phyloP scores from a whole-genome alignment of 2,888 invertebrate species.

The Germaria angustata region DNA sequence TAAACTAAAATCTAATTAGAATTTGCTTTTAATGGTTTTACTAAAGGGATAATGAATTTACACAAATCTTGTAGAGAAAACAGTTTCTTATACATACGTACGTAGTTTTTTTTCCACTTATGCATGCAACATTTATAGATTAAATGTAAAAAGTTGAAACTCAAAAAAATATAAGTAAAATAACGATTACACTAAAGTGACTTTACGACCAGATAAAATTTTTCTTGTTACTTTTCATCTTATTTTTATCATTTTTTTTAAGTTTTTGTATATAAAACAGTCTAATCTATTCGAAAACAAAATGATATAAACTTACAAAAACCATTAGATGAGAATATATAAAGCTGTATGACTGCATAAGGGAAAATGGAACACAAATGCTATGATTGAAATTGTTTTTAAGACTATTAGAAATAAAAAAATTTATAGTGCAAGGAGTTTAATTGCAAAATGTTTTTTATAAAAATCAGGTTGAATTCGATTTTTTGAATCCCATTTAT shows the following conservation, averaged over 20 bases:
- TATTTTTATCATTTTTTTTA: background rate
- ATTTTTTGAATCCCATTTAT: no score
- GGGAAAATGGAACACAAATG: no score
- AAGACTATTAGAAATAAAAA: no score
- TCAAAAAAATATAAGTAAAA: conserved; percentile 8
- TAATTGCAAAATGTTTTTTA: no score
- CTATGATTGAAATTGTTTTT: no score
- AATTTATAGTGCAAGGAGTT: no score
- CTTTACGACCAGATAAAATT: conserved; percentile 52
- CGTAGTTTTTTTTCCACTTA: background rate
- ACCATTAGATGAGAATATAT: no score
- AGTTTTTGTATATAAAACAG: background rate
- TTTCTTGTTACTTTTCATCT: conserved; percentile 26
- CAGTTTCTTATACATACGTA: background rate
- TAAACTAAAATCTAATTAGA: conserved; percentile 53
- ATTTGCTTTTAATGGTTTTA: conserved; percentile 50
- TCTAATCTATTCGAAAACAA: conserved; percentile 28
- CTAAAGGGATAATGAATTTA: conserved; percentile 61
- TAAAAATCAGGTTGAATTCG: no score
- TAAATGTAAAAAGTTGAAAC: conserved; percentile 10
- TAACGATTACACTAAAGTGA: conserved; percentile 34
- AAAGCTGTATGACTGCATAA: no score
- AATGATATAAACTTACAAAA: background rate
- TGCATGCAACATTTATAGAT: background rate
- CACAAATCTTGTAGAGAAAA: conserved; percentile 8